Conservation (phyloP, 1,140 invertebrate species). For the Platorchestia sp. region DNA sequence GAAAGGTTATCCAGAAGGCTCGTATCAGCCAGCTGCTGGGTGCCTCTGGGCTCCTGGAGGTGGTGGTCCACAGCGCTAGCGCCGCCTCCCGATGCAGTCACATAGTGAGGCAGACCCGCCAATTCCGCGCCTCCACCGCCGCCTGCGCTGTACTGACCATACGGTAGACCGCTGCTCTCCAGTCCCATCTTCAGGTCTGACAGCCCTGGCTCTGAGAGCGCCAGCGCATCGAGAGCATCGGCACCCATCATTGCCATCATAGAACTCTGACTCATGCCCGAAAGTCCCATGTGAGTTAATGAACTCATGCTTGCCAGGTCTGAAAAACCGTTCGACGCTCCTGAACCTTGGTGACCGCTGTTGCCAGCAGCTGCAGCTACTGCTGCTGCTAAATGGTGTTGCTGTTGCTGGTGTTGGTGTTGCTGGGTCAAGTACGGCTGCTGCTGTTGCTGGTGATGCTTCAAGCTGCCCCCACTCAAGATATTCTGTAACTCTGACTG, state of each 20-base stretch:
- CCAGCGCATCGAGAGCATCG: background rate
- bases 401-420: conserved; percentile 26
- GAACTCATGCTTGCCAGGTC: conserved; percentile 27
- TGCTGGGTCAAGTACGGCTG: background rate
- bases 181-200: conserved; percentile 47
- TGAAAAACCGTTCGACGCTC: conserved; percentile 14
- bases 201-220: background rate
- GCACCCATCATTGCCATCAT: conserved; percentile 45
- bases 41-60: background rate
- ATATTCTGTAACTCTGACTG: conserved; percentile 24
- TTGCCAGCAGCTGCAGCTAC: conserved; percentile 3
- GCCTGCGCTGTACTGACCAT: background rate
- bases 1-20: conserved; percentile 10
- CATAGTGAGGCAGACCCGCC: background rate
- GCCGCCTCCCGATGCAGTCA: background rate
- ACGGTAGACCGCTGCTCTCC: conserved; percentile 23
- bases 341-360: conserved; percentile 31
- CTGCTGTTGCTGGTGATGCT: conserved; percentile 22
- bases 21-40: background rate
- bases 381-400: conserved; percentile 17
- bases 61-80: conserved; percentile 4
- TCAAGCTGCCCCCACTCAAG: background rate
- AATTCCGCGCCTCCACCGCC: background rate
- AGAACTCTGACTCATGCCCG: conserved; percentile 11
- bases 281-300: conserved; percentile 24